Base-by-base conservation (phyloP, 1,140 invertebrate genomes). In the Drosophila oshimai region DNA sequence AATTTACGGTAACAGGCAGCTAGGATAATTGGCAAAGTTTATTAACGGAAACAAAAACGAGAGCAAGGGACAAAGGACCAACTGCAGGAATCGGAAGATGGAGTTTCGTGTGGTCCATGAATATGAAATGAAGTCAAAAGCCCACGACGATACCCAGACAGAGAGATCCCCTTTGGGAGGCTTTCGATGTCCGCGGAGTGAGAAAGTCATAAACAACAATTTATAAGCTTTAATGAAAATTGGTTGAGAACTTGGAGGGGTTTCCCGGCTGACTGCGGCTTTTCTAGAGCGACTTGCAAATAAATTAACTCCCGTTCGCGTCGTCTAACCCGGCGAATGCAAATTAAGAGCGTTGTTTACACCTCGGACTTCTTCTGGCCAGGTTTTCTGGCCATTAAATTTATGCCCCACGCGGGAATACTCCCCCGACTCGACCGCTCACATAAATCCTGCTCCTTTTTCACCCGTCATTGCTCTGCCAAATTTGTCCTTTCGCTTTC, bases 151-250 rank as follows among this genome's bases (percentile, higher is more conserved):
- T 18, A 36, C 22, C 17, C 36, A 31, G 72, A 37, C 42, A 51
- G 29, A 28, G 13, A 10, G 24, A 37, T 50, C 26, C 47, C 50
- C 42, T 12, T 49, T 36, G 47, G 50, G 42, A 36, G 41, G 29
- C 29, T 29, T n/a, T 6, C 28, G 34, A 42, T 37, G 49, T 54
- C 44, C 33, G 31, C 15, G 24, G 20, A 15, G 26, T 36, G 6
- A 22, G 44, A 42, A 51, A 39, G 76, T 42, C 80, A 80, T 86
- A 86, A 87, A 86, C 81, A 86, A 87, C 80, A 86, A 86, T 86
- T 87, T 86, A 80, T 69, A 79, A 64, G 81, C 75, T 76, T 87
- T 86, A 86, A 86, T 86, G 80, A 69, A 86, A 86, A 86, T 86
- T 86, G 81, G 80, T 84, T 60, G 80, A 68, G 55, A 50, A 20